These are phyloP conservation scores for Sitta europaea DNA, from an alignment of 2,113 vertebrate genomes.

Conservation along the genomic window DNA sequence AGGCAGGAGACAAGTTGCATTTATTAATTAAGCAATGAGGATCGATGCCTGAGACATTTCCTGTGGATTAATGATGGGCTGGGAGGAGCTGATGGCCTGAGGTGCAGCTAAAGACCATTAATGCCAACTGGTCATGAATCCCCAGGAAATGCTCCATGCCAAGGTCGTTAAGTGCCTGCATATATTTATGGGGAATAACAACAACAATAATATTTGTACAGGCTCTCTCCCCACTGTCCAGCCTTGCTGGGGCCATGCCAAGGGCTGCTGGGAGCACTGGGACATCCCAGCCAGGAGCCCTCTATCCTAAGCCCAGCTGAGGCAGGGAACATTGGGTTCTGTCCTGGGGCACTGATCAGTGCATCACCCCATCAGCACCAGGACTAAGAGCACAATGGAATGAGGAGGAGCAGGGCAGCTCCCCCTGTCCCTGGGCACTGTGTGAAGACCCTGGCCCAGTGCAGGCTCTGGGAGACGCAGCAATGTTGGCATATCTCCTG, in stretches of 20 bases:
- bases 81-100: constrained; percentile 75
- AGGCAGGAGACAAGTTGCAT: constrained; percentile 54
- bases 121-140: constrained; percentile 76
- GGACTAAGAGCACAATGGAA: not conserved
- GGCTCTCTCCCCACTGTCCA: not conserved
- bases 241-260: not conserved
- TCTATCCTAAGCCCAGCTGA: not conserved
- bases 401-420: not conserved
- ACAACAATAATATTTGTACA: constrained; percentile 45
- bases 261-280: not conserved
- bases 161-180: constrained; percentile 68
- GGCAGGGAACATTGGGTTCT: not conserved
- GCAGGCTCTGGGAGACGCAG: not conserved
- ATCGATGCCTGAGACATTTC: constrained; percentile 75
- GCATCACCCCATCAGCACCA: rapidly evolving
- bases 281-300: not conserved
- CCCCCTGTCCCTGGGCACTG: not conserved
- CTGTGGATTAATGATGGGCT: constrained; percentile 76
- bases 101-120: constrained; percentile 78
- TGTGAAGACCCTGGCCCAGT: not conserved
- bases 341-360: not conserved
- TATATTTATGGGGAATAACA: constrained; percentile 49
- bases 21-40: constrained; percentile 77
- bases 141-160: constrained; percentile 74
- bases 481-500: rapidly evolving